Evolutionary conservation across 2,888 invertebrate genomes (phyloP), one percentile per base, ranked within the genome.

Genomic region (Noctua janthe): DNA sequence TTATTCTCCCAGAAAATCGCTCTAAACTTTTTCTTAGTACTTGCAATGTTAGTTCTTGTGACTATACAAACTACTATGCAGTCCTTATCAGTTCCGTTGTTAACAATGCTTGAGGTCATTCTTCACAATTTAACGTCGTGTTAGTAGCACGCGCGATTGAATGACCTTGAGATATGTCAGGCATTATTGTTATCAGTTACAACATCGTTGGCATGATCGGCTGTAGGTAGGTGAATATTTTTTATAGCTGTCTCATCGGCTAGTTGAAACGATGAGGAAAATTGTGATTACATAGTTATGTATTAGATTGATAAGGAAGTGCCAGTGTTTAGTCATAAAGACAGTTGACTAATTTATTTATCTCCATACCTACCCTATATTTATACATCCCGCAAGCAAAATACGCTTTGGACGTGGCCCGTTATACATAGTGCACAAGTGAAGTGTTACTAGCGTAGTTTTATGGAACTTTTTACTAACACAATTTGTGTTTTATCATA

Each of bases 31-130:
- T 43, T 15, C 69, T 47, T 29, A n/a, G 13, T 10, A 7, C n/a
- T n/a, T 69, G 8, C 69, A 47, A 47, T 8, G 15, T 47, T 17
- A 47, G 4, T 69, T 47, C 47, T 69, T 5, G 11, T 11, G 4
- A 49, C 71, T 51, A 20, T 70, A 76, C 78, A 83, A 79, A 56
- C 23, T 62, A 76, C 79, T 85, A 70, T 71, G 80, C 84, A 80
- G 71, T 17, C 73, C 72, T 81, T 78, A 86, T 87, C 85, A 87
- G 76, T 84, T 54, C 76, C 35, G 72, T 59, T 84, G 70, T 74
- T 74, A 87, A 86, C 87, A 84, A 87, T 84, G 72, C 78, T 59
- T 87, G 85, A 83, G 84, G 86, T 86, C 84, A 87, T 78, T 87
- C 75, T 87, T 76, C 73, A 81, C 74, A 75, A 74, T 87, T 83